These are phyloP conservation scores for Goniozus legneri DNA, from an alignment of 1,140 invertebrate species.

Conservation along the genomic window DNA sequence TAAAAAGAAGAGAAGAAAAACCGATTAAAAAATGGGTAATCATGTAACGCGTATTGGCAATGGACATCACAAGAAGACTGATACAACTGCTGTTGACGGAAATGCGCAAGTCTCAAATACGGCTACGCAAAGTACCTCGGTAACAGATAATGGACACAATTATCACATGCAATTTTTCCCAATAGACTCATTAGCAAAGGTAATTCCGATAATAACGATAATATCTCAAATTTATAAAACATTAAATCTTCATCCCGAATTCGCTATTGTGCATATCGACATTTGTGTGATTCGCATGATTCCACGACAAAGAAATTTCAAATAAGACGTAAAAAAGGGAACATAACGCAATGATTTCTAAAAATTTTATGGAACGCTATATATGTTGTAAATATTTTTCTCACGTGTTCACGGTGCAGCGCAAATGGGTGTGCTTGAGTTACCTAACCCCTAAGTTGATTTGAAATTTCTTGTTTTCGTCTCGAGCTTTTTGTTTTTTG, in stretches of 20 bases:
- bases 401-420: slow-evolving; percentile 8
- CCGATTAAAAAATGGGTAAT: slow-evolving; percentile 43
- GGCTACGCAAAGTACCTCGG: slow-evolving; percentile 58
- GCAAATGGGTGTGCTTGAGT: too few species aligned
- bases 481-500: slow-evolving; percentile 5
- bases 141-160: slow-evolving; percentile 59
- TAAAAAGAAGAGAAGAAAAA: background rate
- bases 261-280: too few species aligned
- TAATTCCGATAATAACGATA: too few species aligned
- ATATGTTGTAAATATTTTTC: slow-evolving; percentile 12
- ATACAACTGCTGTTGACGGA: slow-evolving; percentile 6
- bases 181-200: slow-evolving; percentile 68
- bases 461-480: slow-evolving; percentile 3
- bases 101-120: slow-evolving; percentile 44
- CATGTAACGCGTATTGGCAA: slow-evolving; percentile 26
- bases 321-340: too few species aligned
- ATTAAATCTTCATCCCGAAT: too few species aligned
- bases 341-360: slow-evolving; percentile 21
- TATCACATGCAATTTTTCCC: slow-evolving; percentile 63
- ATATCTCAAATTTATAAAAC: too few species aligned
- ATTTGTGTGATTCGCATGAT: too few species aligned
- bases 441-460: background rate
- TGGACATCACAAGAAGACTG: slow-evolving; percentile 16
- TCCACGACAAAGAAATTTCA: too few species aligned
- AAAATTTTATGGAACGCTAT: slow-evolving; percentile 5